phyloP scores from a whole-genome alignment of 2,113 vertebrate species.

The Oxyruncus cristatus region DNA sequence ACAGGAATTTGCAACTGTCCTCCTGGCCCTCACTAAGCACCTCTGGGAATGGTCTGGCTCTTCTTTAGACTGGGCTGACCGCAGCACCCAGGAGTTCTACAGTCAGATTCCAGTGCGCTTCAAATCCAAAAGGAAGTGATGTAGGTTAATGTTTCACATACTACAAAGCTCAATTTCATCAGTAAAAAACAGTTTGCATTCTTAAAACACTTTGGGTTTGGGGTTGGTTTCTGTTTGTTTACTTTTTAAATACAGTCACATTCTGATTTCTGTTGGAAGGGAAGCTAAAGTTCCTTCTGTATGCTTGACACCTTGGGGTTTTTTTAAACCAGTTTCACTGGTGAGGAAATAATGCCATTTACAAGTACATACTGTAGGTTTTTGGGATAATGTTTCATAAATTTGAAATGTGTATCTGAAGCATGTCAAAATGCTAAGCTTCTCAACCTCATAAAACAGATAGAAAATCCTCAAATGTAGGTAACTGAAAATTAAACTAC shows the following conservation, averaged over 20 bases:
- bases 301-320: accelerated
- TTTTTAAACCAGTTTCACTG: neutral
- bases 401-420: neutral
- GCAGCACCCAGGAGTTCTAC: neutral
- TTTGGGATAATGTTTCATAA: neutral
- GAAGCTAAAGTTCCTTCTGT: neutral
- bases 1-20: neutral
- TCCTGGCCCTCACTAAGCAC: neutral
- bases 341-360: neutral
- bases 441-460: neutral
- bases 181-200: neutral
- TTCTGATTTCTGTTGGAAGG: neutral
- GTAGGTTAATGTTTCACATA: neutral
- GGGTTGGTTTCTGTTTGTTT: neutral
- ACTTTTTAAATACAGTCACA: neutral
- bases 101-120: neutral
- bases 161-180: neutral
- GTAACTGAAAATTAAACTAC: neutral
- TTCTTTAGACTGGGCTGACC: neutral
- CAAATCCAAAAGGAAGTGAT: neutral
- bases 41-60: neutral
- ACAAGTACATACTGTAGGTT: neutral
- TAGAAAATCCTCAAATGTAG: neutral
- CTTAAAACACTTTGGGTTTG: neutral
- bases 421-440: neutral